Percentiles rank a stretch among this genome's conserved stretches.
phyloP scores from a whole-genome alignment of 2,797 vertebrate genomes.

The Tragopan temminckii region DNA sequence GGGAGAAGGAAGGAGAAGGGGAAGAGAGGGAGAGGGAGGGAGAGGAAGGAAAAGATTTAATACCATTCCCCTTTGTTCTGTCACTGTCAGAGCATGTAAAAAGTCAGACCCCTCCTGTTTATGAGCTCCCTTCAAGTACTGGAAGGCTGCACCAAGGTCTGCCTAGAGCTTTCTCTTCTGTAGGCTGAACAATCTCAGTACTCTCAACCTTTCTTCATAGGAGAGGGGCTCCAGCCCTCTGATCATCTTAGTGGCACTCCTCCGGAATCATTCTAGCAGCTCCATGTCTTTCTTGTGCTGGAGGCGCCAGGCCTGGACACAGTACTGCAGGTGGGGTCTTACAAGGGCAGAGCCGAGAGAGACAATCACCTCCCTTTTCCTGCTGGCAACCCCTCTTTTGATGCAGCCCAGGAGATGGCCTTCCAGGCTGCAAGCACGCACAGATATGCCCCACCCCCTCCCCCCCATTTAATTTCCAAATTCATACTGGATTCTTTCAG shows the following conservation, averaged over 20 bases:
- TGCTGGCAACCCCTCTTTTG: background rate
- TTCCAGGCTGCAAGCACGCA: background rate
- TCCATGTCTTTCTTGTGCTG: background rate
- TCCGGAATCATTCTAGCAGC: background rate
- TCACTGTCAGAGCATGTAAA: background rate
- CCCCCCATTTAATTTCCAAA: slow-evolving; percentile 12
- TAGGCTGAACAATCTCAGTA: background rate
- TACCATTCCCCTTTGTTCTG: too few species aligned
- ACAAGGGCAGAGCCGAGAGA: background rate
- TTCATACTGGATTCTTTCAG: slow-evolving; percentile 8
- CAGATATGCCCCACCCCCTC: too few species aligned
- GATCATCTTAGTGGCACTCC: background rate
- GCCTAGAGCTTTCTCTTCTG: background rate
- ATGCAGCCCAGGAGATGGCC: background rate
- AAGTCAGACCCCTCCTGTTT: background rate
- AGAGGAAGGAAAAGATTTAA: too few species aligned
- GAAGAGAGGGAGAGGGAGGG: too few species aligned
- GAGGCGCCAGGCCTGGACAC: background rate
- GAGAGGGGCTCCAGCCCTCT: background rate
- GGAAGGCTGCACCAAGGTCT: background rate
- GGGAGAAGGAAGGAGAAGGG: too few species aligned
- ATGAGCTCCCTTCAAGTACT: background rate
- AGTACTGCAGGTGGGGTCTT: background rate
- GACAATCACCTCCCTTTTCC: background rate
- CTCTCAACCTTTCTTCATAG: background rate